Conservation (phyloP, 2,888 invertebrate species). For the Andricus quercusramuli region DNA sequence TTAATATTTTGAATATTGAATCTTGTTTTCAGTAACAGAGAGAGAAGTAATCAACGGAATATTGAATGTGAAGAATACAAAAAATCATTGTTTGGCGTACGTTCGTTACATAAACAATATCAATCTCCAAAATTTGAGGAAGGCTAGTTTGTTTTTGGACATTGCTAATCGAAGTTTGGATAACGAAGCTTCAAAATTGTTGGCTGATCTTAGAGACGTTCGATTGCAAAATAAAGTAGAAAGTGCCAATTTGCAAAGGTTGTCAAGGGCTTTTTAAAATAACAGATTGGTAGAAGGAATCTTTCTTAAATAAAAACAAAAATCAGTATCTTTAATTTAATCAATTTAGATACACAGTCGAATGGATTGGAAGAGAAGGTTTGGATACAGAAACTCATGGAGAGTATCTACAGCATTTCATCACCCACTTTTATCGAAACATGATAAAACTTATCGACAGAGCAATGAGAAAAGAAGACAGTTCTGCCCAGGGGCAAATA, state of each 20-base stretch:
- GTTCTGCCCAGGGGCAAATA: conserved; percentile 95
- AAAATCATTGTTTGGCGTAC: conserved; percentile 97
- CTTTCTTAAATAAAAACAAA: background rate
- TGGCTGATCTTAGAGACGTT: conserved; percentile 94
- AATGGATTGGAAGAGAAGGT: conserved; percentile 98
- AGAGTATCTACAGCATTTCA: conserved; percentile 96
- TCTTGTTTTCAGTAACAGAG: conserved; percentile 89
- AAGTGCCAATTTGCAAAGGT: conserved; percentile 93
- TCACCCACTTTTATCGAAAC: conserved; percentile 95
- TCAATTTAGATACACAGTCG: conserved; percentile 89
- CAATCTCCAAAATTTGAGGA: conserved; percentile 95
- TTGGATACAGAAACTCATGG: conserved; percentile 94
- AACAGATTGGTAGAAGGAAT: background rate
- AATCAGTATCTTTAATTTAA: background rate
- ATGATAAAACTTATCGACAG: conserved; percentile 95
- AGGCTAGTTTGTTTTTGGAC: conserved; percentile 97
- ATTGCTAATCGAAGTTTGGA: conserved; percentile 95
- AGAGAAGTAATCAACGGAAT: conserved; percentile 98
- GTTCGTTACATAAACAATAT: conserved; percentile 98
- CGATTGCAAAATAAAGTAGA: conserved; percentile 94
- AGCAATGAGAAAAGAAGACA: conserved; percentile 97
- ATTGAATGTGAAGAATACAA: conserved; percentile 94
- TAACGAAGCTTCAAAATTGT: conserved; percentile 93
- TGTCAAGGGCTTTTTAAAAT: conserved; percentile 56
- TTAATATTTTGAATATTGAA: background rate